These are phyloP conservation scores for Abrostola triplasia DNA, from an alignment of 2,888 invertebrate genomes.

Conservation along the genomic window DNA sequence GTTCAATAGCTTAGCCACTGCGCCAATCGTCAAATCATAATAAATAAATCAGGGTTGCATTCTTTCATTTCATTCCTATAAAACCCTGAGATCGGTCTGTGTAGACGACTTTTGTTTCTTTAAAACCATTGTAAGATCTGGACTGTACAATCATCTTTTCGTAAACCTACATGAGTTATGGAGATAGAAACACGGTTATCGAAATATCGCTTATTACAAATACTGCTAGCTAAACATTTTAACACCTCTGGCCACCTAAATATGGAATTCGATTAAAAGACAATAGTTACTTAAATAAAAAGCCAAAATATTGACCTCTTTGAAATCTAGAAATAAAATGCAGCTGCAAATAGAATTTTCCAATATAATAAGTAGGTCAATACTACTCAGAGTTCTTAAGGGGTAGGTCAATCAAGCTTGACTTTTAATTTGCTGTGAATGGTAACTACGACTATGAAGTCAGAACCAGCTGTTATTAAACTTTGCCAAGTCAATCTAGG, in stretches of 20 bases:
- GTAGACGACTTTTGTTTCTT: too few relatives aligned
- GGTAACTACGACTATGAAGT: conserved; percentile 63
- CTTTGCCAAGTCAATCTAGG: conserved; percentile 72
- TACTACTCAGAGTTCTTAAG: conserved; percentile 61
- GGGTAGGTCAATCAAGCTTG: conserved; percentile 65
- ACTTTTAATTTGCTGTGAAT: conserved; percentile 63
- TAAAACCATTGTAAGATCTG: too few relatives aligned
- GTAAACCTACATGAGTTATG: too few relatives aligned
- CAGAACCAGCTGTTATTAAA: conserved; percentile 65
- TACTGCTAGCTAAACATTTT: too few relatives aligned
- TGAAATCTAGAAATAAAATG: conserved; percentile 50
- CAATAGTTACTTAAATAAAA: conserved; percentile 1
- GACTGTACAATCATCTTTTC: too few relatives aligned
- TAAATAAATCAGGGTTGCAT: too few relatives aligned
- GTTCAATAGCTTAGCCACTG: too few relatives aligned
- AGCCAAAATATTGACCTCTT: conserved; percentile 30
- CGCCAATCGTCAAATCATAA: too few relatives aligned
- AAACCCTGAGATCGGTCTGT: too few relatives aligned
- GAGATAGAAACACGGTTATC: too few relatives aligned
- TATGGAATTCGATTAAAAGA: not conserved
- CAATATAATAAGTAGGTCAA: conserved; percentile 64
- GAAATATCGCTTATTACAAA: too few relatives aligned
- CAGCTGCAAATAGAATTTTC: conserved; percentile 41
- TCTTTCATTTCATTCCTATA: too few relatives aligned
- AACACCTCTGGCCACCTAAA: not conserved